These are phyloP conservation scores for Apamea crenata DNA, from an alignment of 2,888 invertebrate species.

Conservation along the genomic window DNA sequence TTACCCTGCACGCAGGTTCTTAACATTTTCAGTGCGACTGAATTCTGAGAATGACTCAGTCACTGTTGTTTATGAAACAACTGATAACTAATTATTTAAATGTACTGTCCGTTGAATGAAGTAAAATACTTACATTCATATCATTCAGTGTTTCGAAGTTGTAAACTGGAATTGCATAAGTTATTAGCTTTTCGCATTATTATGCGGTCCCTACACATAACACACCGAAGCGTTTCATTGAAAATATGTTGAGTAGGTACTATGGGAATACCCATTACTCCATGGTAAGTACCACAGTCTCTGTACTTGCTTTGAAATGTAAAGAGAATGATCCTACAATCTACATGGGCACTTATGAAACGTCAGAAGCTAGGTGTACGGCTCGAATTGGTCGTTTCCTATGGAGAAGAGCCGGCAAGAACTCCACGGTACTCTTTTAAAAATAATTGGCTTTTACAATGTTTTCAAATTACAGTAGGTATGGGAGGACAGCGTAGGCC, in stretches of 20 bases:
- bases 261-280: no score
- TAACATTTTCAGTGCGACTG: not conserved
- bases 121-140: not conserved
- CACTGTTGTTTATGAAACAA: not conserved
- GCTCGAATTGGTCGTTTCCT: no score
- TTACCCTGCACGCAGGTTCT: not conserved
- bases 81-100: not conserved
- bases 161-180: not conserved
- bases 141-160: not conserved
- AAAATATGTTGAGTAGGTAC: not conserved
- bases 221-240: not conserved
- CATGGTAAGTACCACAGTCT: no score
- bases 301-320: not conserved
- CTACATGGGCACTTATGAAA: no score
- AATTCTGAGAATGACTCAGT: not conserved
- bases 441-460: no score
- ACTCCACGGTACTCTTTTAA: no score
- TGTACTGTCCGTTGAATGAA: not conserved
- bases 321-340: no score
- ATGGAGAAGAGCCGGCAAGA: no score
- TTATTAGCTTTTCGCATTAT: not conserved
- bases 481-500: no score
- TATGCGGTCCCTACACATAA: not conserved
- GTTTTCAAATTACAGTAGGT: no score
- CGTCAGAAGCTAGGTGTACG: no score